These are phyloP conservation scores for Microplitis manilae DNA, from an alignment of 2,888 invertebrate species.

Conservation along the genomic window DNA sequence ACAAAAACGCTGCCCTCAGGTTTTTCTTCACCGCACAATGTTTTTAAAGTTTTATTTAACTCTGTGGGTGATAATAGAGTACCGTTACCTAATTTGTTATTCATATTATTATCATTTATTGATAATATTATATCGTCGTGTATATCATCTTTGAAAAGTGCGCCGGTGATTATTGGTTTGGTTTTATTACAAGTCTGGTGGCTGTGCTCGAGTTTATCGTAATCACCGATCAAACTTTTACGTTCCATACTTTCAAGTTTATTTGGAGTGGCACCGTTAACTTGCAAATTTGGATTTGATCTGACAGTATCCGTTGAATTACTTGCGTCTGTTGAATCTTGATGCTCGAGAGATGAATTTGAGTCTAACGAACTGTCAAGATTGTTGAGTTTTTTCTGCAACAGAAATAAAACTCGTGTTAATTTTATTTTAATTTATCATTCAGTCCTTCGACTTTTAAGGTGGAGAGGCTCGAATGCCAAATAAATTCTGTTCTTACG, in stretches of 20 bases:
- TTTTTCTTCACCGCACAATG: constrained; percentile 50
- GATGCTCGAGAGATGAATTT: constrained; percentile 62
- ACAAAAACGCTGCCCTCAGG: constrained; percentile 71
- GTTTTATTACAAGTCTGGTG: constrained; percentile 48
- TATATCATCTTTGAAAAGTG: constrained; percentile 79
- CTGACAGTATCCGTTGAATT: constrained; percentile 63
- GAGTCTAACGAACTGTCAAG: constrained; percentile 50
- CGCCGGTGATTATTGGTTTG: constrained; percentile 81
- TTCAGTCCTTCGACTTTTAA: too few relatives aligned
- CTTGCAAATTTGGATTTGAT: constrained; percentile 63
- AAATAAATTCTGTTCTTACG: constrained; percentile 49
- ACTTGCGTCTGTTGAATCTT: constrained; percentile 64
- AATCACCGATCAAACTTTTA: constrained; percentile 70
- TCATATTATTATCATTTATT: constrained; percentile 64
- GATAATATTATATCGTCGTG: constrained; percentile 70
- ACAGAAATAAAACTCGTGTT: constrained; percentile 44
- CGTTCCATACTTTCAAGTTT: constrained; percentile 59
- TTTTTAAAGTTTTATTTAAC: constrained; percentile 56
- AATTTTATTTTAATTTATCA: neutral
- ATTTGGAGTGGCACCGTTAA: constrained; percentile 62
- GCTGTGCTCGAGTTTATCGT: constrained; percentile 72
- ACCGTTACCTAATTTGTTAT: constrained; percentile 73
- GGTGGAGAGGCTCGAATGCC: neutral
- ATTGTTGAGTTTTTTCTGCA: constrained; percentile 56
- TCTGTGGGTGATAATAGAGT: constrained; percentile 62